Evolutionary conservation across 2,888 invertebrate species (phyloP), one percentile per base, ranked within the genome.

Genomic region (Andrena dorsata): DNA sequence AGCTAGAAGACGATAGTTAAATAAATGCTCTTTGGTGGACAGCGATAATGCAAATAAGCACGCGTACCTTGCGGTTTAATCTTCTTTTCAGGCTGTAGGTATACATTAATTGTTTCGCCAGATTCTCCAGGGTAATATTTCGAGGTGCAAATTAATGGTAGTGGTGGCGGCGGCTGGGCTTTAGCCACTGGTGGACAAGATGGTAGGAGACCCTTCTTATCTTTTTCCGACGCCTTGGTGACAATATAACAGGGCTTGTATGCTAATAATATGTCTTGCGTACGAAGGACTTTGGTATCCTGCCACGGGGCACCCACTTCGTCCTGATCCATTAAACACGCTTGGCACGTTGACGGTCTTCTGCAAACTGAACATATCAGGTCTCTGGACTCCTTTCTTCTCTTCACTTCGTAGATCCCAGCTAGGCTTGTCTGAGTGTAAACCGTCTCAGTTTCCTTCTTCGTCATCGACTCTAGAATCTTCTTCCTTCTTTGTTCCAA

Each of bases 231-330:
- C 16, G 71, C 49, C n/a, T 82, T 86, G 10, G 85, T 81, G 5
- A 86, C 74, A 13, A 88, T 76, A 30, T 88, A 89, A 53, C 90
- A 90, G 2, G 90, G 88, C 53, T 85, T 88, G 23, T 90, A 89
- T 23, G 90, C 83, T 8, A 91, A 41, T 2, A 91, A 66, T 74
- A 91, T 90, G 41, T 91, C 88, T 64, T 86, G 86, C 0, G 91
- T 91, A 32, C 83, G 81, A 13, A 86, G 81, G 10, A 80, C 74
- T 70, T 82, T 80, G 26, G 26, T 20, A 0, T 78, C 80, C 49
- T 76, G 41, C 10, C 4, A 13, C 5, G 70, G 35, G 3, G 28
- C 10, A 16, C 30, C 41, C 2, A 41, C 26, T 2, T 64, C 13
- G 5, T 77, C 74, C 6, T 76, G 28, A 2, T 63, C 63, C 0